Conservation (phyloP, 2,888 invertebrate genomes). For the Caenorhabditis parvicauda region DNA sequence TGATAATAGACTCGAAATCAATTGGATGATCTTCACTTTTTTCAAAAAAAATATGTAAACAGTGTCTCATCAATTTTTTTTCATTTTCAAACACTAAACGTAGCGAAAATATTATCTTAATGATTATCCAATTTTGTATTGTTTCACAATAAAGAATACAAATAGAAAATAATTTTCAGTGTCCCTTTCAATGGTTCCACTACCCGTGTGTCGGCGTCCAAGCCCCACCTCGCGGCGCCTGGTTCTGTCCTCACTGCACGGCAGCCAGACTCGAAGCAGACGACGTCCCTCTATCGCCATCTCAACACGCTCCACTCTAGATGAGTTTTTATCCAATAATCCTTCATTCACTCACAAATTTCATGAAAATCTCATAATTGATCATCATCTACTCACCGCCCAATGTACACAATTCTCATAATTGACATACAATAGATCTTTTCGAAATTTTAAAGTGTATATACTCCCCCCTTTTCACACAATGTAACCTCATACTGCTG, state of each 20-base stretch:
- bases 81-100: too few relatives aligned
- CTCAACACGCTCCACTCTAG: neutral
- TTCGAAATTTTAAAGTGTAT: neutral
- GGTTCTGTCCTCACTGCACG: slow-evolving; percentile 92
- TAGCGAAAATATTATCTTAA: too few relatives aligned
- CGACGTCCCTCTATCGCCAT: neutral
- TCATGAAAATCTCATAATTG: neutral
- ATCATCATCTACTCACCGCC: neutral
- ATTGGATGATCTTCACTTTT: neutral
- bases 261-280: neutral
- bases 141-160: neutral
- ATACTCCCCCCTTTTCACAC: neutral
- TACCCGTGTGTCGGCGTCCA: slow-evolving; percentile 95
- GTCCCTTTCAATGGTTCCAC: slow-evolving; percentile 98
- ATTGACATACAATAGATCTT: neutral
- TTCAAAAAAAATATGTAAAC: neutral
- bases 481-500: too few relatives aligned
- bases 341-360: neutral
- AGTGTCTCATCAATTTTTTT: too few relatives aligned
- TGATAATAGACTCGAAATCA: neutral
- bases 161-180: slow-evolving; percentile 70
- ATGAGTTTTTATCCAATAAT: too few relatives aligned
- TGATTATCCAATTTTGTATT: too few relatives aligned
- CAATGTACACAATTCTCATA: neutral
- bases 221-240: slow-evolving; percentile 94